phyloP scores from a whole-genome alignment of 2,888 invertebrate species.

The Calliscelio sp. region DNA sequence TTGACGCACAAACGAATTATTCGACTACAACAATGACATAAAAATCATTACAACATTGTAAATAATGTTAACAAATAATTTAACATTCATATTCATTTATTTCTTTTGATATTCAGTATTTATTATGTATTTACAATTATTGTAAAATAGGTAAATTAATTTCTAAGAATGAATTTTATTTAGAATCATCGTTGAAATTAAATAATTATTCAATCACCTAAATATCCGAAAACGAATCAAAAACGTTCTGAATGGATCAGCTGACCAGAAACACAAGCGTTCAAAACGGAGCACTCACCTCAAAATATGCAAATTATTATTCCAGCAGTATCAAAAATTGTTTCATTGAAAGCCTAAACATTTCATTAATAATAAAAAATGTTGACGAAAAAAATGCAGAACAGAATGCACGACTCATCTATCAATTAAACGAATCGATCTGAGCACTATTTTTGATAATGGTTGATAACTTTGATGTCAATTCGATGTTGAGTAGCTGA shows the following conservation, averaged over 20 bases:
- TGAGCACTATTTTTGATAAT: conserved; percentile 7
- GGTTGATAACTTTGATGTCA: not conserved
- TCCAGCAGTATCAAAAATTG: not conserved
- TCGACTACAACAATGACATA: too few relatives aligned
- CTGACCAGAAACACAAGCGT: not conserved
- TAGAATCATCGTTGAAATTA: too few relatives aligned
- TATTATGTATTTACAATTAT: too few relatives aligned
- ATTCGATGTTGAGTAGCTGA: conserved; percentile 25
- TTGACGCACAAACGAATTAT: too few relatives aligned
- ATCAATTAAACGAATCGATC: conserved; percentile 9
- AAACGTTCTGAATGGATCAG: conserved; percentile 11
- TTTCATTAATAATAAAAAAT: conserved; percentile 8
- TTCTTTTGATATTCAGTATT: too few relatives aligned
- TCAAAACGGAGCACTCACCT: not conserved
- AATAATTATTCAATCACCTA: too few relatives aligned
- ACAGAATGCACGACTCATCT: not conserved
- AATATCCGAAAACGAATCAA: not conserved
- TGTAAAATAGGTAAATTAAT: too few relatives aligned
- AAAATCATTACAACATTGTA: too few relatives aligned
- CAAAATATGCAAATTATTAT: not conserved
- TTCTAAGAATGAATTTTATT: too few relatives aligned
- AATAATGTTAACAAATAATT: too few relatives aligned
- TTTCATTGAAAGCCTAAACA: not conserved
- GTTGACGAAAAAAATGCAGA: not conserved
- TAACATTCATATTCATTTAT: too few relatives aligned